phyloP scores from a whole-genome alignment of 2,113 vertebrate genomes.

The Jacana jacana region DNA sequence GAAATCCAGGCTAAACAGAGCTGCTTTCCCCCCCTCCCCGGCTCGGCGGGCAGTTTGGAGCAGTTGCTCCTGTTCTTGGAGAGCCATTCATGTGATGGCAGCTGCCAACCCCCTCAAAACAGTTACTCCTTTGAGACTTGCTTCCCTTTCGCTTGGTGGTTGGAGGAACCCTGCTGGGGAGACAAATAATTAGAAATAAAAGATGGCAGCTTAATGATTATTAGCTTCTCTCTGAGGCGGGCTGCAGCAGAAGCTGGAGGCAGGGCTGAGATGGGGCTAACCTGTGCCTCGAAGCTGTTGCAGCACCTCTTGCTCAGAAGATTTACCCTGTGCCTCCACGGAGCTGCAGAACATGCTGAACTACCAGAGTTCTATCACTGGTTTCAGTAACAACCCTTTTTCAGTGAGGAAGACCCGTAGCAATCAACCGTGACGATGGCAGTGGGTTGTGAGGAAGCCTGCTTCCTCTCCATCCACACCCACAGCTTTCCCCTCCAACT shows the following conservation, averaged over 20 bases:
- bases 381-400: neutral
- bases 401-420: neutral
- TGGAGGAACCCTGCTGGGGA: constrained; percentile 51
- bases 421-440: neutral
- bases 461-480: neutral
- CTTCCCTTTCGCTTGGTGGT: neutral
- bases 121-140: constrained; percentile 35
- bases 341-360: neutral
- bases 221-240: neutral
- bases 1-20: constrained; percentile 13
- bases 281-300: neutral
- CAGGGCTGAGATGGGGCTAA: neutral
- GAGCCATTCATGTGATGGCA: constrained; percentile 39
- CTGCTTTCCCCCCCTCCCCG: neutral
- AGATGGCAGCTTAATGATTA: constrained; percentile 56
- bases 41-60: neutral
- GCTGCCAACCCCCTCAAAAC: constrained; percentile 48
- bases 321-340: neutral
- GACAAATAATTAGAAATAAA: constrained; percentile 63
- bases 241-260: neutral
- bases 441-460: neutral
- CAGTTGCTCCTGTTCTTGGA: constrained; percentile 38
- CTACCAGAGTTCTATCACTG: neutral
- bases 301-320: neutral
- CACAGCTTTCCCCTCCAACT: neutral